Percentiles rank a stretch among this genome's conserved stretches.
phyloP scores from a whole-genome alignment of 1,140 invertebrate genomes.

The Bombus terrestris region DNA sequence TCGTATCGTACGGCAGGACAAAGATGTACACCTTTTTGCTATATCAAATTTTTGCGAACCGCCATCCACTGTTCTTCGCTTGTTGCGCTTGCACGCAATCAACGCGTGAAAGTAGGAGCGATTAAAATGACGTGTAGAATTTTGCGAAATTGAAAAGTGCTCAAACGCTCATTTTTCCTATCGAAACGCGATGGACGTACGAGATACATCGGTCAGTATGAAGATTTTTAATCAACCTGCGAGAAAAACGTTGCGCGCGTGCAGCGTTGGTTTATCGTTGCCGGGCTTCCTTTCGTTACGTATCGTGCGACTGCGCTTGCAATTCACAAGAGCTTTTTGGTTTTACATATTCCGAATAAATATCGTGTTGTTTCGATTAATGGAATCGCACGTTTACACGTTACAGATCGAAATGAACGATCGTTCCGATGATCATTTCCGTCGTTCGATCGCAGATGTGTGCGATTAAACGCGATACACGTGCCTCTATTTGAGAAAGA shows the following conservation, averaged over 20 bases:
- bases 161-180: not conserved
- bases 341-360: too few species aligned
- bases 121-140: not conserved
- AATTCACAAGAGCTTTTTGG: too few species aligned
- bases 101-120: not conserved
- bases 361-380: not conserved
- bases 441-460: constrained; percentile 1
- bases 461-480: constrained; percentile 3
- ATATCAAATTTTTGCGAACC: not conserved
- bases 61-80: not conserved
- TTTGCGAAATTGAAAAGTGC: not conserved
- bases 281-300: too few species aligned
- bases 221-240: not conserved
- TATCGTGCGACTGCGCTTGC: too few species aligned
- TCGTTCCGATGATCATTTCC: not conserved
- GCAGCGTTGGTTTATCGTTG: too few species aligned
- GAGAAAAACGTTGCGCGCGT: not conserved
- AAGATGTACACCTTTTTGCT: not conserved
- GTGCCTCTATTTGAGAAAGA: not conserved
- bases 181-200: not conserved
- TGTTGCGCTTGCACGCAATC: not conserved
- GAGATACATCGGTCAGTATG: not conserved
- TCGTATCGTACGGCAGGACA: not conserved
- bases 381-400: not conserved
- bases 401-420: not conserved